Base-by-base conservation (phyloP, 1,140 invertebrate genomes). In the Dendroctonus valens region DNA sequence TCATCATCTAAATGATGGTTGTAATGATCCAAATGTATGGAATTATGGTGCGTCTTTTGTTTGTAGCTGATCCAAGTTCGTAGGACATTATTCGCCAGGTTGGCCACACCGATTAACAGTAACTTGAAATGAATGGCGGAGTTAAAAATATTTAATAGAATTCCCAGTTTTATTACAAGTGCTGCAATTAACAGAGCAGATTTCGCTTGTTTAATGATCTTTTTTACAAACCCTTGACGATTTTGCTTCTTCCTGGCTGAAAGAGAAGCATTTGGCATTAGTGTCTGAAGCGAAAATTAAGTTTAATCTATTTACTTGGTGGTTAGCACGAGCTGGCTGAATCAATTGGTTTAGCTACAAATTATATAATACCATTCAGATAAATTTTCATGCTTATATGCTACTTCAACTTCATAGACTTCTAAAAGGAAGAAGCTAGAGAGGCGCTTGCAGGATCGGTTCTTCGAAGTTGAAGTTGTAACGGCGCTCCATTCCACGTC, bases 141-240 rank as follows among this genome's bases (percentile, higher is more conserved):
- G 53, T 63, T 63, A 39, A 63, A 63, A 7, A 63, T 6, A 37
- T 63, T 53, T 7, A 63, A n/a, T 9, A 63, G 37, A 42, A 63
- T 26, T 15, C 60, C 52, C 7, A 63, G 44, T 63, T 63, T 63
- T 15, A 63, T 53, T 6, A 53, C 49, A n/a, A 63, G 0, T 7
- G 50, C 60, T 0, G 11, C 37, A 5, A 54, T 15, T 5, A 62
- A 38, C 26, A 63, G 11, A 11, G 11, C 39, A 12, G 26, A 8
- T 63, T 53, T 63, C 9, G 12, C 26, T 41, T 41, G 5, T 8
- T 63, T 40, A 26, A 53, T 7, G 6, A 63, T n/a, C 26, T 63
- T 53, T 41, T 49, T 53, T n/a, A 63, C 41, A 42, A 41, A 38
- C 0, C 60, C 60, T 4, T 42, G 52, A 38, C 38, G 37, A 11